Evolutionary conservation across 2,888 invertebrate genomes (phyloP).

Genomic region (Eutolmus rufibarbis): DNA sequence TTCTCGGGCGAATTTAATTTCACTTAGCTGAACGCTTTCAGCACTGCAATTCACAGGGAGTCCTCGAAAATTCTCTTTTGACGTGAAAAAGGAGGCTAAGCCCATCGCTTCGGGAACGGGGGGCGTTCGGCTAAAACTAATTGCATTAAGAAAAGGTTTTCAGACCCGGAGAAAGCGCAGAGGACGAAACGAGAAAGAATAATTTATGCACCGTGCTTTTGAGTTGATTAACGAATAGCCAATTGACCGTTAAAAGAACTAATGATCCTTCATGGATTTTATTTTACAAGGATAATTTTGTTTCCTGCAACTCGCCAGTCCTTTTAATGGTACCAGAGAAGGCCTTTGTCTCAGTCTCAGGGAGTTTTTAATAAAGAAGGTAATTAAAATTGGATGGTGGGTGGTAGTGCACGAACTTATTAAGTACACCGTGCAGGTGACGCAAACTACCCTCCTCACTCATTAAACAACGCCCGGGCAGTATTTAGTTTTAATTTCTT

Average conservation of each 20-base stretch:
- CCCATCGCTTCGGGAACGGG: not conserved
- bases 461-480: not conserved
- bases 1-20: conserved; percentile 9
- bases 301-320: not conserved
- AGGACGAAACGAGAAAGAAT: not conserved
- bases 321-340: not conserved
- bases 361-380: not conserved
- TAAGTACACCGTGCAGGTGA: not conserved
- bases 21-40: conserved; percentile 7
- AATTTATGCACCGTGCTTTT: not conserved
- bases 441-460: not conserved
- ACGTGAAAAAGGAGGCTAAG: not conserved
- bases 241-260: conserved; percentile 27
- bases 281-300: conserved; percentile 9
- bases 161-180: not conserved
- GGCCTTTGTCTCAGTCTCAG: not conserved
- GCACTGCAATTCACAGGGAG: not conserved
- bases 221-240: conserved; percentile 29
- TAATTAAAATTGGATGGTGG: not conserved
- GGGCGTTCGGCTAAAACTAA: conserved; percentile 1
- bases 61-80: not conserved
- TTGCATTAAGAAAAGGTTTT: conserved; percentile 32
- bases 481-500: not conserved
- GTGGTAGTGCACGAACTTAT: not conserved
- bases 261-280: conserved; percentile 18